Conservation (phyloP, 2,113 vertebrate genomes). For the Morone chrysops region DNA sequence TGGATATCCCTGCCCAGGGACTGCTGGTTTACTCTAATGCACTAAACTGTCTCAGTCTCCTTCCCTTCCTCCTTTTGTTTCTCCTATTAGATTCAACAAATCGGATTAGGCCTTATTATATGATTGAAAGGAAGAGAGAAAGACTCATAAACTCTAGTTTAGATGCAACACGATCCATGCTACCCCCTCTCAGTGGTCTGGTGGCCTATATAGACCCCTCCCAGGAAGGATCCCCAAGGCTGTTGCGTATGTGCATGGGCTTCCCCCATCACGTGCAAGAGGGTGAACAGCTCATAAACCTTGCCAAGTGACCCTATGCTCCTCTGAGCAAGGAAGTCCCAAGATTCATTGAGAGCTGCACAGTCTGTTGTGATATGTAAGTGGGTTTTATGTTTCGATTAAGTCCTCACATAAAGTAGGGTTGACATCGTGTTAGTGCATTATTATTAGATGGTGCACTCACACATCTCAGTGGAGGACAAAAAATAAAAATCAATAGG, state of each 20-base stretch:
- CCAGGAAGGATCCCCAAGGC: slow-evolving; percentile 61
- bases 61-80: slow-evolving; percentile 55
- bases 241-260: slow-evolving; percentile 56
- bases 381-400: slow-evolving; percentile 55
- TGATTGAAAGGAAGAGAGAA: slow-evolving; percentile 24
- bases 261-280: slow-evolving; percentile 56
- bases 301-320: slow-evolving; percentile 47
- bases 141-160: slow-evolving; percentile 17
- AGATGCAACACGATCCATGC: slow-evolving; percentile 27
- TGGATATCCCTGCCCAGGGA: slow-evolving; percentile 30
- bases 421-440: slow-evolving; percentile 56
- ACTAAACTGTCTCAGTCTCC: slow-evolving; percentile 31
- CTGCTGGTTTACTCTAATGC: slow-evolving; percentile 41
- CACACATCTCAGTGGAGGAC: slow-evolving; percentile 48
- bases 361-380: slow-evolving; percentile 1
- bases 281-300: slow-evolving; percentile 56
- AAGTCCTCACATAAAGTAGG: slow-evolving; percentile 44
- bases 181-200: slow-evolving; percentile 13
- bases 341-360: slow-evolving; percentile 25
- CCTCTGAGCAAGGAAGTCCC: slow-evolving; percentile 26
- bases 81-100: slow-evolving; percentile 55
- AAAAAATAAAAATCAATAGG: slow-evolving; percentile 62
- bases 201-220: slow-evolving; percentile 23
- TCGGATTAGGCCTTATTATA: slow-evolving; percentile 44
- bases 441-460: slow-evolving; percentile 45